Evolutionary conservation across 2,888 invertebrate species (phyloP).

Genomic region (Ichneumoninae sp.): DNA sequence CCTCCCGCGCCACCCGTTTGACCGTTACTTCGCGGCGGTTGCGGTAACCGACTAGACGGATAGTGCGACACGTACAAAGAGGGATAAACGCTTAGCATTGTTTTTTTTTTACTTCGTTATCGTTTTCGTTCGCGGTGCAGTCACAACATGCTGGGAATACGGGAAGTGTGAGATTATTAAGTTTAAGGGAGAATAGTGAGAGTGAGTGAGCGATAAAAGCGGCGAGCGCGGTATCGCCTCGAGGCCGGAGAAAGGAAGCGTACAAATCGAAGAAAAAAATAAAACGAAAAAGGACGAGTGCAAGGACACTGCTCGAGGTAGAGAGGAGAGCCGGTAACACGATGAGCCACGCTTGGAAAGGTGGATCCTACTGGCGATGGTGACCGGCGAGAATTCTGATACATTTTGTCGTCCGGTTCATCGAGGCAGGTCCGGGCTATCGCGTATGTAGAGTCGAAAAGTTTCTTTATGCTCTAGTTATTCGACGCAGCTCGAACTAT

Average conservation of each 20-base stretch:
- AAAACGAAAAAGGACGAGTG: constrained; percentile 14
- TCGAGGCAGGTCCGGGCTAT: background rate
- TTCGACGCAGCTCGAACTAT: background rate
- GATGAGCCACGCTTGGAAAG: constrained; percentile 50
- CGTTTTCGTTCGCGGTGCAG: background rate
- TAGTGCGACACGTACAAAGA: background rate
- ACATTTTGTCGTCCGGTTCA: constrained; percentile 14
- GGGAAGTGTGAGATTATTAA: background rate
- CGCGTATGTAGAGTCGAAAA: background rate
- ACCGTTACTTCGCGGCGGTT: constrained; percentile 32
- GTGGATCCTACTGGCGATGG: constrained; percentile 56
- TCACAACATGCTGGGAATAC: constrained; percentile 5
- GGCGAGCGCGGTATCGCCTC: background rate
- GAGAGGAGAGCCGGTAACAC: constrained; percentile 31
- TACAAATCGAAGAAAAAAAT: constrained; percentile 13
- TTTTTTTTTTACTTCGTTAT: background rate
- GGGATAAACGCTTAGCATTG: constrained; percentile 3
- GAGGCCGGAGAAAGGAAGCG: constrained; percentile 10
- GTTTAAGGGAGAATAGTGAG: background rate
- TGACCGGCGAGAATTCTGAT: constrained; percentile 46
- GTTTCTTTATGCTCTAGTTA: background rate
- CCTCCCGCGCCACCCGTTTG: background rate
- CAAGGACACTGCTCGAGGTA: constrained; percentile 25
- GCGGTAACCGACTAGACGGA: constrained; percentile 36
- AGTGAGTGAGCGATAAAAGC: constrained; percentile 19